A percentile compares a stretch with the other conserved stretches of the same genome.
phyloP scores from a whole-genome alignment of 2,888 invertebrate genomes.

The Ariolimax columbianus region DNA sequence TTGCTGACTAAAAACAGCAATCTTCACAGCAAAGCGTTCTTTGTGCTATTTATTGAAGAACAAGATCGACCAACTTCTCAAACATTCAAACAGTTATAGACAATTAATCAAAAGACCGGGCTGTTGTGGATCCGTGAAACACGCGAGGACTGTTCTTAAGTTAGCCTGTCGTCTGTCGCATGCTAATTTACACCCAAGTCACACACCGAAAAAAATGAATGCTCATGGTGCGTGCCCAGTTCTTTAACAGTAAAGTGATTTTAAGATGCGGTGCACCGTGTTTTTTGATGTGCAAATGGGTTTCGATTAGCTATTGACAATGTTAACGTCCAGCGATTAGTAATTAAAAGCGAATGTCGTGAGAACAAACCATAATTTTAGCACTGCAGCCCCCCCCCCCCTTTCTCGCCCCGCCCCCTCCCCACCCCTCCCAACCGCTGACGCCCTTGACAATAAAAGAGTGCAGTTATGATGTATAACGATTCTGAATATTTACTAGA shows the following conservation, averaged over 20 bases:
- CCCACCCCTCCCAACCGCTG: neutral
- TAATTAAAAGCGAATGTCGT: slow-evolving; percentile 44
- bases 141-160: slow-evolving; percentile 18
- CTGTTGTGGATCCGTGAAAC: neutral
- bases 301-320: slow-evolving; percentile 41
- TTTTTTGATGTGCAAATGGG: slow-evolving; percentile 34
- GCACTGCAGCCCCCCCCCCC: no score
- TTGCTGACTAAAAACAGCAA: neutral
- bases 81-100: slow-evolving; percentile 21
- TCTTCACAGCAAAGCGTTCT: neutral
- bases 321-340: slow-evolving; percentile 39
- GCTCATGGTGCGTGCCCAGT: slow-evolving; percentile 15
- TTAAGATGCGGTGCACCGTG: slow-evolving; percentile 40
- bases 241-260: slow-evolving; percentile 38
- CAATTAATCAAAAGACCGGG: slow-evolving; percentile 15
- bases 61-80: slow-evolving; percentile 2
- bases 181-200: slow-evolving; percentile 28
- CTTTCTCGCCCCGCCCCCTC: neutral
- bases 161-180: slow-evolving; percentile 14
- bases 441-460: neutral
- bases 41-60: neutral
- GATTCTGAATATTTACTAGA: neutral
- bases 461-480: slow-evolving; percentile 27
- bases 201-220: slow-evolving; percentile 28
- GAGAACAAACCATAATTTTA: slow-evolving; percentile 36